Evolutionary conservation across 2,888 invertebrate genomes (phyloP).

Genomic region (Rhorus exstirpatorius): DNA sequence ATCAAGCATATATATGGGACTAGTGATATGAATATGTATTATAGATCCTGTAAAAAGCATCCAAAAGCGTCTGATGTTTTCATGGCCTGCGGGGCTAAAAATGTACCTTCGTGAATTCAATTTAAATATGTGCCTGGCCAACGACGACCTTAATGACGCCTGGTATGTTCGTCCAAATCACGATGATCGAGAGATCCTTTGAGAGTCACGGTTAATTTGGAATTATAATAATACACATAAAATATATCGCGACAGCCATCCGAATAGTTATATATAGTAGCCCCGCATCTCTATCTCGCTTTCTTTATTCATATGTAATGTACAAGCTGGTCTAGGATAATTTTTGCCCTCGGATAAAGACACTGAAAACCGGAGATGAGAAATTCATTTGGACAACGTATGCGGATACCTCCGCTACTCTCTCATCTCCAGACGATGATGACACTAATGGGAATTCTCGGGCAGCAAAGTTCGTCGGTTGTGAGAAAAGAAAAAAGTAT

Average conservation of each 20-base stretch:
- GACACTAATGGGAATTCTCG: constrained; percentile 65
- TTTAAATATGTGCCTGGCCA: constrained; percentile 81
- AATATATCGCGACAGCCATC: background rate
- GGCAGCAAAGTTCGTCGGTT: constrained; percentile 21
- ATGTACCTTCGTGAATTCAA: constrained; percentile 82
- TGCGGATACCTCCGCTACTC: constrained; percentile 9
- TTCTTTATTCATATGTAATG: background rate
- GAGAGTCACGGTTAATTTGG: constrained; percentile 71
- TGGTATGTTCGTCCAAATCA: constrained; percentile 37
- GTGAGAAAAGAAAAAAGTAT: constrained; percentile 8
- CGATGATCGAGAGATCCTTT: constrained; percentile 66
- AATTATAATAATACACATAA: constrained; percentile 69
- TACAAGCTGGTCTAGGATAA: constrained; percentile 44
- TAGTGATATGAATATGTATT: no score
- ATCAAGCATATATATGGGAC: no score
- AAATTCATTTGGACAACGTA: constrained; percentile 29
- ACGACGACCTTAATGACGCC: constrained; percentile 83
- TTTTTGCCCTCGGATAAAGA: constrained; percentile 19
- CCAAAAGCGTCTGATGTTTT: no score
- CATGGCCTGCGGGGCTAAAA: constrained; percentile 75
- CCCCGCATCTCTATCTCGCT: constrained; percentile 5
- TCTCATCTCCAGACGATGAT: constrained; percentile 63
- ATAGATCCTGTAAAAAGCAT: no score
- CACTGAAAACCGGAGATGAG: constrained; percentile 27
- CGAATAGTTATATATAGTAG: background rate